A percentile compares a stretch with the other conserved stretches of the same genome.
These are phyloP conservation scores for Graptemys geographica DNA, from an alignment of 2,797 vertebrate genomes.

Conservation along the genomic window DNA sequence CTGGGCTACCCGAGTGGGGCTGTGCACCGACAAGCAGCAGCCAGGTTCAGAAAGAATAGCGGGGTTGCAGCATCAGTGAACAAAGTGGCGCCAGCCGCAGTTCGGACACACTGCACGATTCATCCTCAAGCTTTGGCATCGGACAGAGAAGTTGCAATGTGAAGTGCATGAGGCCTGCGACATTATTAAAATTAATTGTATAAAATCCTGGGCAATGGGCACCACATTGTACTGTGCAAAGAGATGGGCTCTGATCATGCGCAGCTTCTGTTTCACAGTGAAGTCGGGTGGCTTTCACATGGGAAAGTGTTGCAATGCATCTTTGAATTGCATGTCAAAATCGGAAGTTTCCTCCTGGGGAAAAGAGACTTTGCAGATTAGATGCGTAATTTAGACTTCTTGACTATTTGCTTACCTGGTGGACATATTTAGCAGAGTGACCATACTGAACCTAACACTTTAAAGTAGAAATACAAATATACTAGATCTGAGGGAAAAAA, in stretches of 20 bases:
- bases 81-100: neutral
- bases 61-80: neutral
- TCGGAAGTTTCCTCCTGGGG: too few species aligned
- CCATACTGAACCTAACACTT: too few species aligned
- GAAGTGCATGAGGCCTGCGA: too few species aligned
- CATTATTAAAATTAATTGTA: neutral
- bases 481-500: too few species aligned
- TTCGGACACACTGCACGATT: neutral
- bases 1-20: neutral
- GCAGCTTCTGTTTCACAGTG: too few species aligned
- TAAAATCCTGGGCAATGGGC: neutral
- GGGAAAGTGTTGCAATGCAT: too few species aligned
- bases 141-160: neutral
- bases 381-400: too few species aligned
- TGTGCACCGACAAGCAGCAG: neutral
- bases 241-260: neutral
- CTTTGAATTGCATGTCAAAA: too few species aligned
- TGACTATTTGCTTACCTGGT: too few species aligned
- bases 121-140: neutral
- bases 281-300: neutral
- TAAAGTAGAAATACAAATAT: too few species aligned
- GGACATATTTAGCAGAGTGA: too few species aligned
- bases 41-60: neutral
- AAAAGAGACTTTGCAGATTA: too few species aligned
- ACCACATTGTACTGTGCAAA: neutral